Conservation (phyloP, 2,888 invertebrate species). For the Dione vanillae region DNA sequence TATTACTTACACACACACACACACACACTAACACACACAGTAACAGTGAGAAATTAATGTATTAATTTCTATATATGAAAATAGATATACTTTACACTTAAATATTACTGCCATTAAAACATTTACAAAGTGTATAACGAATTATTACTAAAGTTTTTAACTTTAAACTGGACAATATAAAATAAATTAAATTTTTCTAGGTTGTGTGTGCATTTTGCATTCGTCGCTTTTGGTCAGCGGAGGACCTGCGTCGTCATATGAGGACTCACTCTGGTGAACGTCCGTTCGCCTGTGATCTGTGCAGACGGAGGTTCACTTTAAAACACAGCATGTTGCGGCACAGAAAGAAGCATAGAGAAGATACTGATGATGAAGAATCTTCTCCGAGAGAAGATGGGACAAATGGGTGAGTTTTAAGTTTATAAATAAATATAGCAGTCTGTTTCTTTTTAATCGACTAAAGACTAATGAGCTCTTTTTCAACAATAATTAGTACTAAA, state of each 20-base stretch:
- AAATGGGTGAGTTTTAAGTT: slow-evolving; percentile 68
- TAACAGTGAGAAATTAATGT: too few species aligned
- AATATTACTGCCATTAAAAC: too few species aligned
- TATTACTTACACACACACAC: too few species aligned
- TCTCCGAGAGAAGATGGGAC: slow-evolving; percentile 71
- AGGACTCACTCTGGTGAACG: slow-evolving; percentile 96
- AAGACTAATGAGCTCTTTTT: too few species aligned
- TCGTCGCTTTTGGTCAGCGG: slow-evolving; percentile 97
- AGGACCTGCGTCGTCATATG: slow-evolving; percentile 96
- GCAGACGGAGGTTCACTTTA: slow-evolving; percentile 93
- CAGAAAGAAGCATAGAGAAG: slow-evolving; percentile 91
- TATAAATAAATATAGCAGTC: too few species aligned
- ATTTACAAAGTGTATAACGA: neutral
- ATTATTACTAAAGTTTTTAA: neutral
- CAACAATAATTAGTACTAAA: too few species aligned
- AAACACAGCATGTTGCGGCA: slow-evolving; percentile 98
- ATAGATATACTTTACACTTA: too few species aligned
- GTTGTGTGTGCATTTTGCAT: slow-evolving; percentile 96
- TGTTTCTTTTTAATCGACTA: too few species aligned
- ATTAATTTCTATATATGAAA: too few species aligned
- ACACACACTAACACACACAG: too few species aligned
- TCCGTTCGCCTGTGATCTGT: slow-evolving; percentile 96
- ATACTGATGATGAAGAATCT: slow-evolving; percentile 83
- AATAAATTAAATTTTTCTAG: slow-evolving; percentile 59
- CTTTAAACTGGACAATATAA: neutral